These are phyloP conservation scores for Apostichopus parvimensis DNA, from an alignment of 35 echinoderm and acorn worm species.

Conservation along the genomic window DNA sequence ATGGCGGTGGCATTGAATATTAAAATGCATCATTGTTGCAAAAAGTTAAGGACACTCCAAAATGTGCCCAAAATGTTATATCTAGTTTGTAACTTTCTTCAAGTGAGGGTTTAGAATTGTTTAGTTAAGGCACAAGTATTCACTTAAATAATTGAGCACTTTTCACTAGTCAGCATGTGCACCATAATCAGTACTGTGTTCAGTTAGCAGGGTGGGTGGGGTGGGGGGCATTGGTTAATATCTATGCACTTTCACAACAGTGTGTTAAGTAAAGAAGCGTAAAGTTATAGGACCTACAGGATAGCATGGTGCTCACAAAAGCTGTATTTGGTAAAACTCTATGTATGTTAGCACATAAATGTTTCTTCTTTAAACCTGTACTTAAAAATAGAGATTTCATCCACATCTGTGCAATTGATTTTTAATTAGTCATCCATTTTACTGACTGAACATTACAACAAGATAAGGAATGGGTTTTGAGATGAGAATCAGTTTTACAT, in stretches of 20 bases:
- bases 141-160: neutral
- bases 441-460: no score
- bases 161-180: neutral
- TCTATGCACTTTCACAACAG: neutral
- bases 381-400: slow-evolving; percentile 15
- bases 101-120: no score
- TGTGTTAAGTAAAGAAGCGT: neutral
- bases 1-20: neutral
- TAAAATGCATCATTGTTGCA: neutral
- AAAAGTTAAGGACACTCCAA: neutral
- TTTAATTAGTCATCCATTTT: no score
- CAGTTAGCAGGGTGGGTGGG: no score
- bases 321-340: no score
- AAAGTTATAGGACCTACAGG: neutral
- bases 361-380: neutral
- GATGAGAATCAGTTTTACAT: no score
- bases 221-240: neutral
- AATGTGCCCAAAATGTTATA: neutral
- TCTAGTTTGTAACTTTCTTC: no score
- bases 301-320: neutral
- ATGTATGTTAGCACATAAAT: no score
- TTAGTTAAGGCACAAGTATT: neutral
- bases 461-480: no score
- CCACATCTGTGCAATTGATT: slow-evolving; percentile 11
- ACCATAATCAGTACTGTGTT: no score